Conservation (phyloP, 1,140 invertebrate species). For the Drosophila subpulchrella region DNA sequence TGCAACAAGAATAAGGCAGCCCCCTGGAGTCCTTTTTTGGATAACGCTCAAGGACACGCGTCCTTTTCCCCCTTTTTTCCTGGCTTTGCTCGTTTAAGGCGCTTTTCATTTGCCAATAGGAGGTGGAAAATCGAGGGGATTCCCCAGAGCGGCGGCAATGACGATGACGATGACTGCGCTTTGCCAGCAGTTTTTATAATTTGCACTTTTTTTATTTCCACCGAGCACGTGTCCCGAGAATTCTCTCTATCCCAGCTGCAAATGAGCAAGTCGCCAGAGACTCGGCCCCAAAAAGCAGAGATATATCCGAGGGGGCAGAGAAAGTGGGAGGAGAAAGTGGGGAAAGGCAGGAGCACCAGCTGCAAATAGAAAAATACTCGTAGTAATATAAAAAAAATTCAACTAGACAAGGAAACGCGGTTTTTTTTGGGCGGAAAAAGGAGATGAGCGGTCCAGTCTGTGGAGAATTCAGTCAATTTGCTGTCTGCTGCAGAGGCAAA, state of each 20-base stretch:
- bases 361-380: slow-evolving; percentile 70
- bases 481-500: slow-evolving; percentile 20
- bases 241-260: slow-evolving; percentile 60
- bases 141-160: slow-evolving; percentile 47
- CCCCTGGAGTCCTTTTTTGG: slow-evolving; percentile 40
- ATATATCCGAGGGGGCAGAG: not conserved
- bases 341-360: slow-evolving; percentile 27
- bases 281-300: slow-evolving; percentile 41
- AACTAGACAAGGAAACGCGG: slow-evolving; percentile 58
- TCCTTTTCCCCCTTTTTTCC: slow-evolving; percentile 1
- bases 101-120: slow-evolving; percentile 50
- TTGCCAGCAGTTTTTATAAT: slow-evolving; percentile 81
- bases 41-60: slow-evolving; percentile 45
- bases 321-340: not conserved
- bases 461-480: slow-evolving; percentile 73
- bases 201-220: slow-evolving; percentile 57
- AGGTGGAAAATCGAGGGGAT: slow-evolving; percentile 19
- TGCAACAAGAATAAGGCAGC: slow-evolving; percentile 53
- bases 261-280: slow-evolving; percentile 70
- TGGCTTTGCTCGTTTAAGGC: slow-evolving; percentile 34
- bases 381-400: slow-evolving; percentile 57
- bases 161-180: slow-evolving; percentile 70
- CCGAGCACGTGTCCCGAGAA: slow-evolving; percentile 51
- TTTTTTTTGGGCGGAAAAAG: slow-evolving; percentile 18
- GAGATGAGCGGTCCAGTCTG: slow-evolving; percentile 27